Conservation (phyloP, 2,797 vertebrate species). For the Pseudopleuronectes americanus region DNA sequence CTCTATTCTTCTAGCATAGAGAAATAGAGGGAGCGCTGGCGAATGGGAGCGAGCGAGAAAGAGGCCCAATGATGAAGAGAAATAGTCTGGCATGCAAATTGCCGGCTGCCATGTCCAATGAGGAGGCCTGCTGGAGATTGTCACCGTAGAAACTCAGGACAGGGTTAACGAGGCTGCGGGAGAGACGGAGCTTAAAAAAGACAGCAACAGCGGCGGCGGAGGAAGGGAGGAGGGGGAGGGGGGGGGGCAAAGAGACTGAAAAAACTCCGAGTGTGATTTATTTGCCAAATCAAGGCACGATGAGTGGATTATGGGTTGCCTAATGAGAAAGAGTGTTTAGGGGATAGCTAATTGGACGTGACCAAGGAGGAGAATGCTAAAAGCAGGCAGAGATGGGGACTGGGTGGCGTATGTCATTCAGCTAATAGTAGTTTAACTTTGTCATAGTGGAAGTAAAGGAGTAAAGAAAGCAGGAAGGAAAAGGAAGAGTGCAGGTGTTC, state of each 20-base stretch:
- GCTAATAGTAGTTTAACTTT: constrained; percentile 37
- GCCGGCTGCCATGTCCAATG: constrained; percentile 82
- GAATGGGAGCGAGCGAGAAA: constrained; percentile 70
- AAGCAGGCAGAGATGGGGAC: constrained; percentile 54
- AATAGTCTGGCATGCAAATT: constrained; percentile 88
- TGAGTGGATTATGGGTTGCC: constrained; percentile 79
- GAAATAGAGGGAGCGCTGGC: constrained; percentile 43
- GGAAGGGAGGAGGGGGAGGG: constrained; percentile 20
- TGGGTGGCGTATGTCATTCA: constrained; percentile 62
- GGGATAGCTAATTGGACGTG: constrained; percentile 79
- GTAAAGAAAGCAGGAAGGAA: constrained; percentile 18
- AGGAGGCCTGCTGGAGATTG: constrained; percentile 79
- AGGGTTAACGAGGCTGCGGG: constrained; percentile 77
- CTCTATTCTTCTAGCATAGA: constrained; percentile 83
- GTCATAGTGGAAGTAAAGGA: constrained; percentile 25
- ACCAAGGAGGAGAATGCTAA: constrained; percentile 75
- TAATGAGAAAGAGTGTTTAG: constrained; percentile 81
- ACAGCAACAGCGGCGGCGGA: constrained; percentile 40
- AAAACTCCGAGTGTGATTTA: constrained; percentile 79
- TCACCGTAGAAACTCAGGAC: constrained; percentile 80
- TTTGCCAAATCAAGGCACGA: constrained; percentile 71
- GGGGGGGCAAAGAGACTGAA: constrained; percentile 52
- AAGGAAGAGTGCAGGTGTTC: constrained; percentile 12
- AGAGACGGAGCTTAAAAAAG: constrained; percentile 65
- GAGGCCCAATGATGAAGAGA: constrained; percentile 85